Evolutionary conservation across 2,797 vertebrate species (phyloP), one percentile per base, ranked within the genome.

Genomic region (Coregonus ussuriensis): DNA sequence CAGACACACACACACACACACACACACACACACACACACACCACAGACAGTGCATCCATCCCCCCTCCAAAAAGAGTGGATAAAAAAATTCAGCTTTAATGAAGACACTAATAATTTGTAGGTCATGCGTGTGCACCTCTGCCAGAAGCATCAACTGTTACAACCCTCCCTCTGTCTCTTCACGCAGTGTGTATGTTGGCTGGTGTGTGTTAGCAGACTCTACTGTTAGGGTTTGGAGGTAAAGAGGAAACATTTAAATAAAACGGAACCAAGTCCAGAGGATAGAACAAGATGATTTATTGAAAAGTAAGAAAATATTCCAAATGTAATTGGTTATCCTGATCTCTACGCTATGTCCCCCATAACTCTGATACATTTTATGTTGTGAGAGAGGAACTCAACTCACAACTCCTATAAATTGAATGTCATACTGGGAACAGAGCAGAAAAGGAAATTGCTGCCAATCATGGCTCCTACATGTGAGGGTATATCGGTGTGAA

Each of bases 61-160:
- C 41, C 0, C 9, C 9, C 41, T 25, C 9, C 41, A 3, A 33
- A 35, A 16, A 37, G 0, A 47, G 18, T 68, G 35, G 15, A 67
- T 29, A n/a, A n/a, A 68, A 83, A 11, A 47, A 9, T 47, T 2
- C 41, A 47, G 41, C 41, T 47, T 11, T 47, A 47, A 13, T 92
- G 91, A 93, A 93, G 92, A 91, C 89, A 90, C 90, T 92, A 92
- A 94, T 93, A 91, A 93, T 91, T 88, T 89, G 88, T 83, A 93
- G 93, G 93, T 94, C 93, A 93, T 92, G 41, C 9, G 41, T 47
- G 41, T 47, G 41, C 11, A 47, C 41, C 41, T 47, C 41, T 47
- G 41, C 41, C 41, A 47, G 41, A 47, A 92, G 66, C 56, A 59
- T 35, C 56, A 54, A 62, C 56, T 62, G n/a, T 3, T 62, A 62